Conservation (phyloP, 2,888 invertebrate species). For the Melieria crassipennis region DNA sequence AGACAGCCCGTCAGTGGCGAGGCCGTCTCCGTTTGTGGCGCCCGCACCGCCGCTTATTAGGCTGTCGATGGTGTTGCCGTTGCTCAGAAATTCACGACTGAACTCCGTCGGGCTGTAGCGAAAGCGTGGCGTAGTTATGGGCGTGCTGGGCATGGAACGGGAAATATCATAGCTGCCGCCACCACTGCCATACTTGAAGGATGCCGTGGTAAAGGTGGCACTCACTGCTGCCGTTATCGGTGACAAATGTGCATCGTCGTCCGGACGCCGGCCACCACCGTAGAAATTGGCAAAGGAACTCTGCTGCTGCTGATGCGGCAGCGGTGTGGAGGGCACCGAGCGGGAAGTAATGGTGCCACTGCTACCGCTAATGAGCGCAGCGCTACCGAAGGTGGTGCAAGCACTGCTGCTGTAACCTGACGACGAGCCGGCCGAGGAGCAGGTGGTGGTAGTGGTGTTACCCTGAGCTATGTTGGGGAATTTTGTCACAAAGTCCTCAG, state of each 20-base stretch:
- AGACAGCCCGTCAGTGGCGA: conserved; percentile 41
- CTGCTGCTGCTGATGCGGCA: conserved; percentile 66
- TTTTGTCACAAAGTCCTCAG: conserved; percentile 58
- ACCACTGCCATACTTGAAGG: conserved; percentile 29
- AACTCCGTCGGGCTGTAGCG: conserved; percentile 68
- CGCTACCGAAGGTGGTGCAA: conserved; percentile 44
- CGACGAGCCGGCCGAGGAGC: conserved; percentile 58
- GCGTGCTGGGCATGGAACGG: conserved; percentile 82
- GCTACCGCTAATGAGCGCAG: conserved; percentile 29
- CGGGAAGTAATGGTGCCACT: conserved; percentile 68
- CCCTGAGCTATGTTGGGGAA: conserved; percentile 50
- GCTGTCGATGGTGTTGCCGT: conserved; percentile 69
- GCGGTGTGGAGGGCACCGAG: conserved; percentile 76
- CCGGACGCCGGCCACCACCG: conserved; percentile 30
- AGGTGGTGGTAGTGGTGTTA: conserved; percentile 52
- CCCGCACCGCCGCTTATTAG: conserved; percentile 42
- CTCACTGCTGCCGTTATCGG: conserved; percentile 22
- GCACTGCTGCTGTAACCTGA: conserved; percentile 59
- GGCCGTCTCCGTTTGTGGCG: conserved; percentile 30
- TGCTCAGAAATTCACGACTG: conserved; percentile 70
- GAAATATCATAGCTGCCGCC: conserved; percentile 69
- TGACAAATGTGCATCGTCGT: conserved; percentile 40
- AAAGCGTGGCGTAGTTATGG: conserved; percentile 69
- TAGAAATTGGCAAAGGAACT: conserved; percentile 39
- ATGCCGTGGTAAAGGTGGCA: conserved; percentile 34